Conservation (phyloP, 2,113 vertebrate species). For the Poicephalus meyeri region DNA sequence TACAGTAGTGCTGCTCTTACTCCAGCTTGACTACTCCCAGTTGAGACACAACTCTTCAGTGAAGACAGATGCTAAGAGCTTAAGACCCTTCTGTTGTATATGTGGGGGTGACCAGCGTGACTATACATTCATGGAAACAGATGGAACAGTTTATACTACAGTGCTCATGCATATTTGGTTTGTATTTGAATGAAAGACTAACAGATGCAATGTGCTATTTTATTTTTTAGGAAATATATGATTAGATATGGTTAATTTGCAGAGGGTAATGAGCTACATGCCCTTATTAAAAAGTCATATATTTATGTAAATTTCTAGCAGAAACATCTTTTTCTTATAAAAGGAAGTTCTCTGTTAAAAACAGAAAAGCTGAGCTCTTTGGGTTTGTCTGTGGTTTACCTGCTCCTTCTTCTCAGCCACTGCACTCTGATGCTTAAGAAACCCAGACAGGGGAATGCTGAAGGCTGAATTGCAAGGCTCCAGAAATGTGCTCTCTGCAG, state of each 20-base stretch:
- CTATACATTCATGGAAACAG: constrained; percentile 51
- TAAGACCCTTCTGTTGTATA: constrained; percentile 52
- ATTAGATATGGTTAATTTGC: constrained; percentile 65
- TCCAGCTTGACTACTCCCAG: not conserved
- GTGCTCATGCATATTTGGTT: constrained; percentile 61
- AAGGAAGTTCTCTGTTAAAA: not conserved
- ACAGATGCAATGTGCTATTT: constrained; percentile 62
- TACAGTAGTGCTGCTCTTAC: not conserved
- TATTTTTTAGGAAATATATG: constrained; percentile 65
- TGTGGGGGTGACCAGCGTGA: constrained; percentile 16
- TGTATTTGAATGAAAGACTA: constrained; percentile 48
- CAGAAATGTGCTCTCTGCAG: not conserved
- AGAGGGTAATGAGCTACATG: constrained; percentile 61
- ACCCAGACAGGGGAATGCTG: not conserved
- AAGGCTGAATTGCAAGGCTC: not conserved
- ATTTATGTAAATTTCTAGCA: constrained; percentile 25
- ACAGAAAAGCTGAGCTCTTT: not conserved
- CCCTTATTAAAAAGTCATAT: constrained; percentile 43
- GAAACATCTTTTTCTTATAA: not conserved
- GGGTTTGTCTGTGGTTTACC: not conserved
- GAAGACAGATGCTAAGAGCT: constrained; percentile 30
- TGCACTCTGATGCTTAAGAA: not conserved
- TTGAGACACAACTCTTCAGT: constrained; percentile 9
- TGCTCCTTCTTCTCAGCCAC: not conserved
- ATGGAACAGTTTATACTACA: constrained; percentile 62